Conservation (phyloP, 2,113 vertebrate species). For the Misgurnus mizolepis region DNA sequence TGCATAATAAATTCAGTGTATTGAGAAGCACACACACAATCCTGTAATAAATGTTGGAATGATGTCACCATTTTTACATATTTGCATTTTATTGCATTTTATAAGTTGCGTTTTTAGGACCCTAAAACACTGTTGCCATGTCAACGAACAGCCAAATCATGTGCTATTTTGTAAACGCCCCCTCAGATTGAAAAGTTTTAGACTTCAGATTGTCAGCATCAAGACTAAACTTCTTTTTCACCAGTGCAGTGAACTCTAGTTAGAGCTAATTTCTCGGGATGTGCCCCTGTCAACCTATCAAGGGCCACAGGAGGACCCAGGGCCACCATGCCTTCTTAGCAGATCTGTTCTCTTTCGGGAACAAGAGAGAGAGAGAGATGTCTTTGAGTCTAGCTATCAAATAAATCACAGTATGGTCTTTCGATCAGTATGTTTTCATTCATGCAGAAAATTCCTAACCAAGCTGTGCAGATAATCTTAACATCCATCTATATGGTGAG, state of each 20-base stretch:
- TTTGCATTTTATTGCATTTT: too few species aligned
- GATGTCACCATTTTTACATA: too few species aligned
- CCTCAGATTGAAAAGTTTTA: too few species aligned
- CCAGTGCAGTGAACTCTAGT: background rate
- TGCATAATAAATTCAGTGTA: too few species aligned
- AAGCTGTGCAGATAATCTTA: conserved; percentile 43
- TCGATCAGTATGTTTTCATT: conserved; percentile 17
- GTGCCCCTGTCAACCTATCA: conserved; percentile 28
- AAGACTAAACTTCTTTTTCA: too few species aligned
- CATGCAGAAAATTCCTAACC: conserved; percentile 29
- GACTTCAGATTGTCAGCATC: too few species aligned
- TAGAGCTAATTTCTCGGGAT: background rate
- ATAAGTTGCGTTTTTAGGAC: too few species aligned
- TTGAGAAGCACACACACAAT: too few species aligned
- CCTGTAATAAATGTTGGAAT: too few species aligned
- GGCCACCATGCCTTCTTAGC: conserved; percentile 5
- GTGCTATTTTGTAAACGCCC: too few species aligned
- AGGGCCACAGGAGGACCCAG: background rate
- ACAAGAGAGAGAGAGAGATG: background rate
- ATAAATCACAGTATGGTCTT: conserved; percentile 31
- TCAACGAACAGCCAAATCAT: too few species aligned
- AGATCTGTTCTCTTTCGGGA: conserved; percentile 13
- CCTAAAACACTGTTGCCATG: too few species aligned
- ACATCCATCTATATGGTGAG: conserved; percentile 3
- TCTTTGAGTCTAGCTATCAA: conserved; percentile 5